Evolutionary conservation across 2,888 invertebrate genomes (phyloP).

Genomic region (Trissolcus japonicus): DNA sequence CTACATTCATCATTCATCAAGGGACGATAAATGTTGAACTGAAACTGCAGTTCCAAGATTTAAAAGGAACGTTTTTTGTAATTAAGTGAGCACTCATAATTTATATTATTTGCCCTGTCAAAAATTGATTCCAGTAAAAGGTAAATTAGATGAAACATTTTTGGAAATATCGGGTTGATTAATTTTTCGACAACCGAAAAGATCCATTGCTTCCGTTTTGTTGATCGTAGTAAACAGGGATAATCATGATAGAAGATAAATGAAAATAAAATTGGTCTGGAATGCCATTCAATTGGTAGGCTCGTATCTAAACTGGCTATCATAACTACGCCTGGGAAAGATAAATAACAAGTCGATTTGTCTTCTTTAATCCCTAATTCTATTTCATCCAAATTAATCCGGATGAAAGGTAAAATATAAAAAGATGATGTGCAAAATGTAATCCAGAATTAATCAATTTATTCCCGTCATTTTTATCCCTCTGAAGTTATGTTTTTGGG

Average conservation of each 20-base stretch:
- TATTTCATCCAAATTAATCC: conserved; percentile 10
- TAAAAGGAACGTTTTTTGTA: too few relatives aligned
- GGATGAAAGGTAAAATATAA: conserved; percentile 16
- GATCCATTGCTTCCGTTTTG: too few relatives aligned
- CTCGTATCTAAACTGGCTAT: conserved; percentile 4
- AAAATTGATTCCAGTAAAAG: too few relatives aligned
- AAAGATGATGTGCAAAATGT: conserved; percentile 18
- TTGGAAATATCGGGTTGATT: too few relatives aligned
- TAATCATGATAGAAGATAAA: background rate
- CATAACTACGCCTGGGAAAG: conserved; percentile 3
- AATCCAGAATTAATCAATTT: background rate
- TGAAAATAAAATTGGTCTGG: conserved; percentile 4
- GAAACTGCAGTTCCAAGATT: too few relatives aligned
- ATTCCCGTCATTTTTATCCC: background rate
- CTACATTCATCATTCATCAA: too few relatives aligned
- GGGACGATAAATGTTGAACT: too few relatives aligned
- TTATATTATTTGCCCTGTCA: too few relatives aligned
- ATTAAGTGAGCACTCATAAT: too few relatives aligned
- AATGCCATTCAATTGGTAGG: background rate
- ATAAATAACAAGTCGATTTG: conserved; percentile 31
- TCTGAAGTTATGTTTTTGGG: background rate
- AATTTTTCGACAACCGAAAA: too few relatives aligned
- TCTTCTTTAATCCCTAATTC: conserved; percentile 31
- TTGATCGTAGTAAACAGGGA: too few relatives aligned
- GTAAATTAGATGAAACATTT: too few relatives aligned